A percentile compares a stretch with the other conserved stretches of the same genome.
phyloP scores from a whole-genome alignment of 2,797 vertebrate genomes.

The Ammospiza maritima region DNA sequence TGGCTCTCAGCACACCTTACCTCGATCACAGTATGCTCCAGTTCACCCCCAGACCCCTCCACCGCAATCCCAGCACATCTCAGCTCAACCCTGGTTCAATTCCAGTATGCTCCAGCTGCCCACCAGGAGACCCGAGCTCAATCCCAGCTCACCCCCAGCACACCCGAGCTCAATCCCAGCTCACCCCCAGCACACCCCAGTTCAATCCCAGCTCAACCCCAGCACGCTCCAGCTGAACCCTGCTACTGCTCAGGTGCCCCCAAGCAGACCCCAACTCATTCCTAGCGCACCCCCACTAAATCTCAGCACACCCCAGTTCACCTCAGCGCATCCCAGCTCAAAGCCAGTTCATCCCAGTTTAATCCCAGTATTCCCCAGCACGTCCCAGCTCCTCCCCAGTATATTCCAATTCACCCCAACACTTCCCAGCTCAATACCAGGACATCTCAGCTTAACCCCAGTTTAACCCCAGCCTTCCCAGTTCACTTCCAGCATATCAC shows the following conservation, averaged over 20 bases:
- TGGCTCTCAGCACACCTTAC: neutral
- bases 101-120: neutral
- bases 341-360: neutral
- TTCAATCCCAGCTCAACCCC: too few species aligned
- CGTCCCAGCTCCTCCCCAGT: neutral
- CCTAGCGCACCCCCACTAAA: neutral
- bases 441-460: neutral
- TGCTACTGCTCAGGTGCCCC: neutral
- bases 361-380: neutral
- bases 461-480: neutral
- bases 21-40: fast-evolving
- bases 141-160: too few species aligned
- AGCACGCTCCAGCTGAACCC: neutral
- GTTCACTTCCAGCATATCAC: neutral
- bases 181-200: neutral
- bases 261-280: neutral
- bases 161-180: too few species aligned
- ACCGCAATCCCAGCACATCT: fast-evolving
- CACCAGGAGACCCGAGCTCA: neutral
- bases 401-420: neutral
- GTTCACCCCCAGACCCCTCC: neutral
- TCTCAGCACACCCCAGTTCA: neutral
- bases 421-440: neutral
- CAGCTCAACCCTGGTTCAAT: neutral
- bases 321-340: neutral